Base-by-base conservation (phyloP, 1,140 invertebrate genomes). In the Zaprionus inermis region DNA sequence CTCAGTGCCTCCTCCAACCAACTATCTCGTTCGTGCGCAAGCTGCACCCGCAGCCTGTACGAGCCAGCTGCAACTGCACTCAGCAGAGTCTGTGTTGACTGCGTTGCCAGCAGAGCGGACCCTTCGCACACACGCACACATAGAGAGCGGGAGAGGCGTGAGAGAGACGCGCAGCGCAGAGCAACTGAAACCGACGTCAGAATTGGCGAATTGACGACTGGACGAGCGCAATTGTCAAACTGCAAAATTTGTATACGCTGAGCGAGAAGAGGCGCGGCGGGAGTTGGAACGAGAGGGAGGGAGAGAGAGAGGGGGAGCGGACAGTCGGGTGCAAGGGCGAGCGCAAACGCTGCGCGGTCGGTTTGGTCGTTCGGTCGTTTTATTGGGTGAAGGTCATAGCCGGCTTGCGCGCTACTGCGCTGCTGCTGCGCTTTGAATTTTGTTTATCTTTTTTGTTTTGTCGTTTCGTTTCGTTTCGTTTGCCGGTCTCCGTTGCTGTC, bases 361-460 rank as follows among this genome's bases (percentile, higher is more conserved):
- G 30, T 63, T 11, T 36, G 49, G 30, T 63, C 75, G 72, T 72
- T 81, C 68, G 49, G 52, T 84, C 67, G 82, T 68, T 81, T 86
- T 88, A 86, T 81, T 86, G 82, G 82, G 82, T 86, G 82, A 86
- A 86, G 82, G 82, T 88, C 82, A 76, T 65, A 64, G 75, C 70
- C 67, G 60, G 58, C 36, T 56, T 64, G 80, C 72, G 72, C 70
- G 76, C 73, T 65, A 44, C 79, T 64, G 79, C 71, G 65, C 72
- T 61, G 78, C 72, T 56, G 41, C 22, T 28, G 41, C 66, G 44
- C 69, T 74, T 66, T 67, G 18, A 68, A 28, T 55, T 68, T 76
- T 77, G 63, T 60, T 74, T 67, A 61, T 60, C 49, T 69, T 63
- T 71, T 66, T 61, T 46, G 61, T 52, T 65, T 41, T 64, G 12